Percentiles rank a stretch among this genome's conserved stretches.
These are phyloP conservation scores for Polyergus mexicanus DNA, from an alignment of 1,140 invertebrate genomes.

Conservation along the genomic window DNA sequence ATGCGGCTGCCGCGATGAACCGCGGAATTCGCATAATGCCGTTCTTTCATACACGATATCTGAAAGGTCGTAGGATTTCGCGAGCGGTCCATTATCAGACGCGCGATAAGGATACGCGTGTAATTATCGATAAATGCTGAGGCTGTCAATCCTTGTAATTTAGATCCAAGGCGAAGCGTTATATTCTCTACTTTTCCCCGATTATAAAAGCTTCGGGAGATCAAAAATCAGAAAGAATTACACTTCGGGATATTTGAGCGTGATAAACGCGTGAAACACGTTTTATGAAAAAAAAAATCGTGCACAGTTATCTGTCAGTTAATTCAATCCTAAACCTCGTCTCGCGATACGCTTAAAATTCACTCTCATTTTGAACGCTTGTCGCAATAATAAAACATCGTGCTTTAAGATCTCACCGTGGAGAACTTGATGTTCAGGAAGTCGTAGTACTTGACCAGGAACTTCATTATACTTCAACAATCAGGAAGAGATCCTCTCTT, in stretches of 20 bases:
- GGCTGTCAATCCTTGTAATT: conserved; percentile 31
- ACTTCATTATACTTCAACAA: conserved; percentile 79
- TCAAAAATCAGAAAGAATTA: neutral
- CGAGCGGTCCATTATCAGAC: conserved; percentile 50
- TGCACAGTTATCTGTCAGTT: neutral
- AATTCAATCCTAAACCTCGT: neutral
- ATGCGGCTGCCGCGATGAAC: conserved; percentile 16
- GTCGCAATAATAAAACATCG: neutral
- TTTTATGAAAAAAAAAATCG: neutral
- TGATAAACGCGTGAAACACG: neutral
- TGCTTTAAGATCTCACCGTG: conserved; percentile 78
- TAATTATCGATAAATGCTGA: conserved; percentile 58
- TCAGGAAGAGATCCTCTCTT: neutral
- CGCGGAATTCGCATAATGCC: conserved; percentile 70
- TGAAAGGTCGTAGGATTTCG: conserved; percentile 71
- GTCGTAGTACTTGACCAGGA: conserved; percentile 83
- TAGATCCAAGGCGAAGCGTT: conserved; percentile 21
- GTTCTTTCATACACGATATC: conserved; percentile 74
- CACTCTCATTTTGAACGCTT: neutral
- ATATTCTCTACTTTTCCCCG: neutral
- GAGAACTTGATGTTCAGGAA: conserved; percentile 82
- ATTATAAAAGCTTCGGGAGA: neutral
- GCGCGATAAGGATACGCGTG: conserved; percentile 36
- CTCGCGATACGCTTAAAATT: neutral
- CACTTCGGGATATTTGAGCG: neutral